Base-by-base conservation (phyloP, 2,888 invertebrate species). In the Plutella xylostella region DNA sequence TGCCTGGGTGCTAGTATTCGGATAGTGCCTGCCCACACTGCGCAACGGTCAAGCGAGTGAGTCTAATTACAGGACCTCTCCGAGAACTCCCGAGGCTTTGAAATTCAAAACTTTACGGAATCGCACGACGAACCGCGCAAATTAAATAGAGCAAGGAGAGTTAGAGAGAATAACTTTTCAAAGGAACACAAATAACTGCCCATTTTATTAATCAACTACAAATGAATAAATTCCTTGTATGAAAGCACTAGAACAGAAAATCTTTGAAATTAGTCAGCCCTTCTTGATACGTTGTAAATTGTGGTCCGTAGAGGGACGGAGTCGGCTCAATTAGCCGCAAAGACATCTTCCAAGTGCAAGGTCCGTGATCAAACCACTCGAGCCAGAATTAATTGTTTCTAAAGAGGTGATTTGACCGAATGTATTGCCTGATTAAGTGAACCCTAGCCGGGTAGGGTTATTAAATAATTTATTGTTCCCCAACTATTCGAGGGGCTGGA, bases 381-480 rank as follows among this genome's bases (percentile, higher is more conserved):
- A 60, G 67, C 61, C 57, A 51, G 58, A 66, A 78, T 70, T 78
- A 78, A 78, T 78, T 78, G 76, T 72, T 76, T 69, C 72, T 67
- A 69, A 76, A 74, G 74, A 69, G 71, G 72, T 65, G 72, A 78
- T 76, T 75, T 65, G 60, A 62, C 60, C 57, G 57, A 65, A 75
- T 70, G 70, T 75, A 68, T 70, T 66, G 65, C 59, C 68, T 77
- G 76, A 80, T 80, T 77, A 77, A 76, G 70, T 72, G 69, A 60
- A 67, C 39, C 39, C 64, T 69, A 66, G 70, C 72, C 61, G 68
- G 67, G 60, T 64, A 65, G 72, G 79, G 76, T 75, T 78, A 79
- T 77, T 75, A 78, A 74, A 79, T 77, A 79, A 82, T 82, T 80
- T 80, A 79, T 79, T 79, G 78, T 79, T 70, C 72, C 63, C 63